Conservation (phyloP, 2,797 vertebrate genomes). For the Buphagus erythrorhynchus region DNA sequence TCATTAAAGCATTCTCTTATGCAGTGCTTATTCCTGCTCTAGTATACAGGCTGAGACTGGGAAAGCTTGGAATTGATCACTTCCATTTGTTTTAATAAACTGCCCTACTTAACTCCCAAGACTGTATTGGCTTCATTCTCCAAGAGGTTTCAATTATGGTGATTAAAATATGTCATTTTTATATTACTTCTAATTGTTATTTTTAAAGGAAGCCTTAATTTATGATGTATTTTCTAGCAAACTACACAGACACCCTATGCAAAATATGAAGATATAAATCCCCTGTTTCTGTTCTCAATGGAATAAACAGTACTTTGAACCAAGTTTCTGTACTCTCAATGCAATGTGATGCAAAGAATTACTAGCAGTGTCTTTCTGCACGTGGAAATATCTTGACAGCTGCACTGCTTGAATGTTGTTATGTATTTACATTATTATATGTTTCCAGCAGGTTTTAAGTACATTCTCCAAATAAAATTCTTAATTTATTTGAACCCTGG, state of each 20-base stretch:
- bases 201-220: not conserved
- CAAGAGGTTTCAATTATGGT: not conserved
- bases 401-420: slow-evolving; percentile 9
- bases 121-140: not conserved
- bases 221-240: not conserved
- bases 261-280: not conserved
- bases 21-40: slow-evolving; percentile 37
- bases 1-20: slow-evolving; percentile 57
- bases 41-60: not conserved
- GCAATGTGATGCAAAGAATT: slow-evolving; percentile 2
- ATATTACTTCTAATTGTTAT: not conserved
- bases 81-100: slow-evolving; percentile 61
- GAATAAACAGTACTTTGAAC: not conserved
- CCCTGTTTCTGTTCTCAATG: not conserved
- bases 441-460: not conserved
- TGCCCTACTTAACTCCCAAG: slow-evolving; percentile 34
- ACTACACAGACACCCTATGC: not conserved
- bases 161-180: slow-evolving; percentile 8
- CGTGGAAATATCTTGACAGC: slow-evolving; percentile 3
- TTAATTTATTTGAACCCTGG: not conserved
- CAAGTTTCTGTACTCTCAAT: not conserved
- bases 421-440: slow-evolving; percentile 7
- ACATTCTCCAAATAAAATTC: not conserved
- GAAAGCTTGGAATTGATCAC: slow-evolving; percentile 55
- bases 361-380: not conserved